Evolutionary conservation across 2,888 invertebrate genomes (phyloP), one percentile per base, ranked within the genome.

Genomic region (Thymelicus sylvestris): DNA sequence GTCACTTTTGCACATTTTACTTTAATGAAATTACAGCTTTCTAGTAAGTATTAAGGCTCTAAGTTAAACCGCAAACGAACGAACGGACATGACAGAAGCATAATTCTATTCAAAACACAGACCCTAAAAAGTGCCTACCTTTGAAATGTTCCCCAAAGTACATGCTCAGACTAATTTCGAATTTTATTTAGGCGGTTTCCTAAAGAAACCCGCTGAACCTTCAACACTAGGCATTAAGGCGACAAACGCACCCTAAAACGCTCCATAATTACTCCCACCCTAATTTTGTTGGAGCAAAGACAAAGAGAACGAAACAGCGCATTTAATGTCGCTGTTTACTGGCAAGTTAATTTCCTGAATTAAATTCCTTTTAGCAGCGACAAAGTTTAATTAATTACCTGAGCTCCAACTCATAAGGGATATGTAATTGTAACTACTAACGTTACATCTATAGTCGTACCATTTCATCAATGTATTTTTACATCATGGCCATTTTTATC

Each of bases 251-350:
- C 63, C 68, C 63, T 44, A 63, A 63, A 64, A 62, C 48, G 60
- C 57, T 57, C 59, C 70, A 57, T 73, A 73, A 67, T 69, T 69
- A 69, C 60, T 57, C 41, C 64, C 61, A 65, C 72, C 72, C 68
- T 61, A 65, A 69, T 73, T 73, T 68, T 19, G 57, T 64, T 59
- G 59, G 48, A 67, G 62, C 47, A 64, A 66, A 70, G 72, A 72
- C 48, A 55, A 69, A 67, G 66, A 10, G 55, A 57, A 69, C 48
- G 38, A 48, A 66, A 65, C 61, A 48, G 62, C 63, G 63, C 69
- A 63, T 76, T 76, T 73, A 70, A 73, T 69, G 59, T 44, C 63
- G 15, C 24, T 72, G 71, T 74, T 74, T 71, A 66, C 57, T 47
- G 57, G 63, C 57, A 57, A 64, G 59, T 48, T 64, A 69, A 69